Evolutionary conservation across 92 coral and sea anemone genomes (phyloP).

Genomic region (Palythoa heliodiscus): DNA sequence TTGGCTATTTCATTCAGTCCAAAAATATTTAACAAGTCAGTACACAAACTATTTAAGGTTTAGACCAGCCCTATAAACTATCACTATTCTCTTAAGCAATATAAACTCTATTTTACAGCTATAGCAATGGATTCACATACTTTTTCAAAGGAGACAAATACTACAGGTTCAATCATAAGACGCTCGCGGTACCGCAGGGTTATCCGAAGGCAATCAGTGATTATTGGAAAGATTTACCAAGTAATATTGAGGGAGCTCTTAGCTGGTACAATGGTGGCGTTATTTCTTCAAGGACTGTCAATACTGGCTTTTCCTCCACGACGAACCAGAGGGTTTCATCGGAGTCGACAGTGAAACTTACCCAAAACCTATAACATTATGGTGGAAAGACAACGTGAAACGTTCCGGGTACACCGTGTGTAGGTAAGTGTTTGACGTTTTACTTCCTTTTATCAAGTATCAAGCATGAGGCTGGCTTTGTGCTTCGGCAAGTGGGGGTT

Average conservation of each 20-base stretch:
- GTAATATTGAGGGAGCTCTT: slow-evolving; percentile 75
- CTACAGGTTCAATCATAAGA: slow-evolving; percentile 72
- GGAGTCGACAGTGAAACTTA: slow-evolving; percentile 59
- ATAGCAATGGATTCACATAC: slow-evolving; percentile 85
- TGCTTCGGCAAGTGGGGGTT: too few species aligned
- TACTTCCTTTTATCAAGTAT: too few species aligned
- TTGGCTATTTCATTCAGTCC: too few species aligned
- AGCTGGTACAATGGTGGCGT: slow-evolving; percentile 95
- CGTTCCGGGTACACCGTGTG: slow-evolving; percentile 62
- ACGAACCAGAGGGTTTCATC: slow-evolving; percentile 33
- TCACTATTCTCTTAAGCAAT: background rate
- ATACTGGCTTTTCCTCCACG: slow-evolving; percentile 76
- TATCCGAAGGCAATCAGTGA: slow-evolving; percentile 73
- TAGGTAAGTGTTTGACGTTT: slow-evolving; percentile 49
- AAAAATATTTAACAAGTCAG: too few species aligned
- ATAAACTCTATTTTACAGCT: slow-evolving; percentile 46
- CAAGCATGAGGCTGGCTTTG: too few species aligned
- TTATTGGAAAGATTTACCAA: slow-evolving; percentile 85
- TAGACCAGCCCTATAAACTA: too few species aligned
- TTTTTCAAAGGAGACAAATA: slow-evolving; percentile 87
- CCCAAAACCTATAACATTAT: slow-evolving; percentile 65
- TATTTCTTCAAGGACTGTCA: slow-evolving; percentile 82
- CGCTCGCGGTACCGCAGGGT: slow-evolving; percentile 60
- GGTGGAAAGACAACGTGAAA: slow-evolving; percentile 66
- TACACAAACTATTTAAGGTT: too few species aligned